A percentile compares a stretch with the other conserved stretches of the same genome.
phyloP scores from a whole-genome alignment of 2,113 vertebrate genomes.

The Tauraco erythrolophus region DNA sequence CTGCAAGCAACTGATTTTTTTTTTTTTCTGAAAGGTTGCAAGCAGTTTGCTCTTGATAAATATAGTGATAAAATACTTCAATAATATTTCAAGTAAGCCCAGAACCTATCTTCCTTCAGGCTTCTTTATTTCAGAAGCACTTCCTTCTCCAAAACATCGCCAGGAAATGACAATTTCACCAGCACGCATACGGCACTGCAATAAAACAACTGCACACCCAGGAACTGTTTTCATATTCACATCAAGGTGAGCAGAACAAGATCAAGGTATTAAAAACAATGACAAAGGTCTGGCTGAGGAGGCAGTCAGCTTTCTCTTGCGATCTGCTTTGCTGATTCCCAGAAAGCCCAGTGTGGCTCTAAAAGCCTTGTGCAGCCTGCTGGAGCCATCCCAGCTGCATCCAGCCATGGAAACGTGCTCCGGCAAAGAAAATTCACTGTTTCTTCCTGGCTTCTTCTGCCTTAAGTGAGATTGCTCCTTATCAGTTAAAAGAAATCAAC shows the following conservation, averaged over 20 bases:
- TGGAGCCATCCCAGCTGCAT: not conserved
- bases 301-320: not conserved
- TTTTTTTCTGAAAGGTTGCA: not conserved
- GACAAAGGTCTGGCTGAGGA: not conserved
- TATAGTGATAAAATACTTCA: not conserved
- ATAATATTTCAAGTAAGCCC: not conserved
- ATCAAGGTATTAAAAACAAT: not conserved
- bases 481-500: not conserved
- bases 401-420: not conserved
- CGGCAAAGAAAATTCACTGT: not conserved
- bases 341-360: not conserved
- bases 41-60: not conserved
- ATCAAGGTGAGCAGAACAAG: not conserved
- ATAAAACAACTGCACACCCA: not conserved
- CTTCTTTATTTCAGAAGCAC: conserved; percentile 17
- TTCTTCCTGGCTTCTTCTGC: not conserved
- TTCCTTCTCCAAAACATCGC: not conserved
- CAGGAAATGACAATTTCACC: not conserved
- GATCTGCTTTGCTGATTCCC: not conserved
- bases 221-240: not conserved
- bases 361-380: not conserved
- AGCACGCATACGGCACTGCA: not conserved
- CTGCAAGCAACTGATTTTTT: not conserved
- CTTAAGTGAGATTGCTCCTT: not conserved
- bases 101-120: not conserved